Evolutionary conservation across 2,797 vertebrate genomes (phyloP), one percentile per base, ranked within the genome.

Genomic region (Garrulus glandarius): DNA sequence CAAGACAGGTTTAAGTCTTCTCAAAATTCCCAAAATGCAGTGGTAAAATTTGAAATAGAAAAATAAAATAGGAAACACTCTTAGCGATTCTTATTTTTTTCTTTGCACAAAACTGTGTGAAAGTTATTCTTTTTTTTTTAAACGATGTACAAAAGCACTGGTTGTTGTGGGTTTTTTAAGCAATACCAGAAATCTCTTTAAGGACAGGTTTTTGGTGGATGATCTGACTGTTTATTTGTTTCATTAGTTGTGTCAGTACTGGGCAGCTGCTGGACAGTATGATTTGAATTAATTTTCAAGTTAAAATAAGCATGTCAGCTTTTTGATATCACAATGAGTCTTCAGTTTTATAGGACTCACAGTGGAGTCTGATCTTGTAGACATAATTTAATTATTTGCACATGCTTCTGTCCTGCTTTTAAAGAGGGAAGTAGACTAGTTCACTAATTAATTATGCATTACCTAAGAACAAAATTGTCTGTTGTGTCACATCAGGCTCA

Each of bases 111-210:
- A 39, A 30, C 11, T 46, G 24, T 50, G 10, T 47, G 37, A 44
- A 55, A 60, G 2, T 47, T 67, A 19, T 37, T 56, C 3, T 70
- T 67, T 56, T 20, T 20, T 53, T 46, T 30, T 50, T 46, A 67
- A 78, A 24, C 41, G 34, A 46, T 37, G 7, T 22, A 44, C 3
- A 43, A 26, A 47, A 43, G 2, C 5, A 32, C 3, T 65, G 32
- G 0, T 2, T 47, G 47, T 47, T 34, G n/a, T 34, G 10, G 0
- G 0, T 41, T 56, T 60, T 67, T 75, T 56, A 69, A 53, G 7
- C 20, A 76, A 21, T n/a, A 67, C 2, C 34, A 43, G 34, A 49
- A 84, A 18, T 1, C 7, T 2, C 39, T 70, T 77, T 86, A 84
- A 56, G 41, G 21, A 78, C 7, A 78, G 2, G 1, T 10, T 90